Base-by-base conservation (phyloP, 2,797 vertebrate genomes). In the Natrix natrix region DNA sequence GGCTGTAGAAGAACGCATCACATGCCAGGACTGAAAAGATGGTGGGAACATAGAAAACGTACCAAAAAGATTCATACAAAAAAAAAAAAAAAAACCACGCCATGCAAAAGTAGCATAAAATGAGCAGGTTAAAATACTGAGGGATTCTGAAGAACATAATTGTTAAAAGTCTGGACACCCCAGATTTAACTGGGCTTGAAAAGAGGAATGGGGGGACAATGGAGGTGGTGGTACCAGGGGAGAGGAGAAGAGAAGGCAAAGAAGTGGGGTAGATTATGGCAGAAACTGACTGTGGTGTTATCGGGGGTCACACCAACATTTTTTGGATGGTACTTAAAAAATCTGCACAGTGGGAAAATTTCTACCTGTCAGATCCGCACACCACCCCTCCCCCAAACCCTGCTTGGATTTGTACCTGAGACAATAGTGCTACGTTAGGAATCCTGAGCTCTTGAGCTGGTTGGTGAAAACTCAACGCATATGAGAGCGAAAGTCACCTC, bases 321-420 rank as follows among this genome's bases (percentile, higher is more conserved):
- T 2, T 7, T 69, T 69, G 66, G 66, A 69, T 32, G 14, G 14
- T 32, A 14, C 14, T 69, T 69, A 3, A 69, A 32, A 69, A 69
- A 7, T 32, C 66, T 69, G 66, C 2, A 0, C 13, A 32, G 66
- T 32, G n/a, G 6, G 66, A 32, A 69, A 69, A 16, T 16, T 69
- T 32, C 28, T 13, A 28, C 12, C 28, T 69, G n/a, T 32, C n/a
- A 32, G n/a, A 32, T 32, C 10, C 24, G 14, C 28, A 28, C 13
- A 28, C 11, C 0, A 2, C 3, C 2, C 8, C 12, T 0, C 0
- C 4, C n/a, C 5, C 5, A 6, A 52, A 0, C 14, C 14, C 66
- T 32, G 26, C 6, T 32, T 69, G 66, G 14, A 32, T 69, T 8
- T 32, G n/a, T 0, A 32, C n/a, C 3, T 17, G 16, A 32, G n/a